Evolutionary conservation across 2,113 vertebrate species (phyloP).

Genomic region (Jacana jacana): DNA sequence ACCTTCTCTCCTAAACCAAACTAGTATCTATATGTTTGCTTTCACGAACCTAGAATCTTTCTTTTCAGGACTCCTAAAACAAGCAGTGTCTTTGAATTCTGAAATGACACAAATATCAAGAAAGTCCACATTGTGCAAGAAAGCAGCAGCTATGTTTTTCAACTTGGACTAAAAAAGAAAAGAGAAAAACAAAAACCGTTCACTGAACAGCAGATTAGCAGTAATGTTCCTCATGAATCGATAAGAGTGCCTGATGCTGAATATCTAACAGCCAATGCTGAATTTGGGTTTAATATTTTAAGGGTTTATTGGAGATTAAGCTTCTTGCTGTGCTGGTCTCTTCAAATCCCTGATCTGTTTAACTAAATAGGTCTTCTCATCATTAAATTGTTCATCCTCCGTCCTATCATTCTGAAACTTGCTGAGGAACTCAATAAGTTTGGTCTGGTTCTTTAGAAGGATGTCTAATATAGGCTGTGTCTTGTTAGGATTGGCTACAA

Average conservation of each 20-base stretch:
- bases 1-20: conserved; percentile 72
- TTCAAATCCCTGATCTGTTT: conserved; percentile 99
- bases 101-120: conserved; percentile 80
- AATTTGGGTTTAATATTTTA: conserved; percentile 79
- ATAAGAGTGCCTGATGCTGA: conserved; percentile 81
- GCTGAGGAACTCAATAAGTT: conserved; percentile 97
- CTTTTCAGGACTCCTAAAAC: conserved; percentile 70
- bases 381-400: conserved; percentile 97
- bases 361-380: conserved; percentile 98
- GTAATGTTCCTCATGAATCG: conserved; percentile 81
- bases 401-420: conserved; percentile 97
- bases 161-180: conserved; percentile 79
- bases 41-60: conserved; percentile 64
- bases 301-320: conserved; percentile 77
- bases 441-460: conserved; percentile 97
- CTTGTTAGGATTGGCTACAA: conserved; percentile 96
- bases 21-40: conserved; percentile 67
- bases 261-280: conserved; percentile 84
- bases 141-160: conserved; percentile 90
- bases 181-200: conserved; percentile 83
- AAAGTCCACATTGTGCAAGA: conserved; percentile 87
- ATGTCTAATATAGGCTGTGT: conserved; percentile 97
- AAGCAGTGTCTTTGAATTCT: conserved; percentile 76
- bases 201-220: conserved; percentile 87
- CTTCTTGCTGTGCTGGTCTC: conserved; percentile 92